Evolutionary conservation across 2,888 invertebrate genomes (phyloP).

Genomic region (Villa cingulata): DNA sequence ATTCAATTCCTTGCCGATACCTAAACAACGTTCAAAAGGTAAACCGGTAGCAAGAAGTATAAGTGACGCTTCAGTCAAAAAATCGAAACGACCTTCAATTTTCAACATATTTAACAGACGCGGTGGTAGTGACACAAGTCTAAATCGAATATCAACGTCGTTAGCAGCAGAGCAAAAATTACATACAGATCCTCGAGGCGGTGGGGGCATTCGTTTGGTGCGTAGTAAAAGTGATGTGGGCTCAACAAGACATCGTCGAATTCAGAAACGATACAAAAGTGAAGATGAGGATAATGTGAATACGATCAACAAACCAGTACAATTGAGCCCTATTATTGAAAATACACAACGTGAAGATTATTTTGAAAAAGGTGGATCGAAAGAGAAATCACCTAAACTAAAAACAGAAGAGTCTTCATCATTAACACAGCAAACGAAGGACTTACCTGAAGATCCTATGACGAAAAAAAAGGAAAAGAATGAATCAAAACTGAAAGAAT

Average conservation of each 20-base stretch:
- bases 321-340: constrained; percentile 68
- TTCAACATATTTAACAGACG: constrained; percentile 50
- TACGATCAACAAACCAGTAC: constrained; percentile 41
- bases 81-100: constrained; percentile 46
- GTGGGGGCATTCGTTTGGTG: constrained; percentile 39
- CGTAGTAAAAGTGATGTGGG: constrained; percentile 53
- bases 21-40: constrained; percentile 36
- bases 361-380: constrained; percentile 32
- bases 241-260: constrained; percentile 21
- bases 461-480: constrained; percentile 17
- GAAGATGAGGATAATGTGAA: constrained; percentile 46
- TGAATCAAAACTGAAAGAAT: constrained; percentile 25
- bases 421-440: background rate
- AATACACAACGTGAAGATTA: constrained; percentile 58
- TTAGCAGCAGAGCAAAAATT: constrained; percentile 4
- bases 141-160: constrained; percentile 23
- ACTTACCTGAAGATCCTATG: background rate
- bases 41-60: constrained; percentile 42
- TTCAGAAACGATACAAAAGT: constrained; percentile 43
- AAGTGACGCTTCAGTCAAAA: constrained; percentile 42
- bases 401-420: background rate
- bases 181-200: constrained; percentile 34
- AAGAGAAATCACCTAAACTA: background rate
- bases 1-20: constrained; percentile 53
- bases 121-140: constrained; percentile 43